A percentile compares a stretch with the other conserved stretches of the same genome.
phyloP scores from a whole-genome alignment of 2,797 vertebrate genomes.

The Trichosurus vulpecula region DNA sequence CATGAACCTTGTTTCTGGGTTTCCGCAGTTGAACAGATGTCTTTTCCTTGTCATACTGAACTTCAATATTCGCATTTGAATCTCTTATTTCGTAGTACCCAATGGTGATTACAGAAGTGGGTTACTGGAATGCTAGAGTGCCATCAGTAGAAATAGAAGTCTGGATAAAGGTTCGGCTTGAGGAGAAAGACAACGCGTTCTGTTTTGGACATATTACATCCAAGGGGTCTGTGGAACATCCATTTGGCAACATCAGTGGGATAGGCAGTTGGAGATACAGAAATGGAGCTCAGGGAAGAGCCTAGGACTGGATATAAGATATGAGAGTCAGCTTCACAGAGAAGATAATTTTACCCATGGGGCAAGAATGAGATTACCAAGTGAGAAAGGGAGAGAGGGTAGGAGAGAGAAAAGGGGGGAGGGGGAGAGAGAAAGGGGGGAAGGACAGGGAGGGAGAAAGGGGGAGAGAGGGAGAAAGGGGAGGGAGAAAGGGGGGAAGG shows the following conservation, averaged over 20 bases:
- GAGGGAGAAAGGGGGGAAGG: background rate
- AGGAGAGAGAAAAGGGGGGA: background rate
- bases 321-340: background rate
- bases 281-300: background rate
- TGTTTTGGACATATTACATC: background rate
- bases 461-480: constrained; percentile 41
- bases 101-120: background rate
- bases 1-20: background rate
- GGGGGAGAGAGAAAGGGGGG: background rate
- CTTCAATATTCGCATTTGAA: background rate
- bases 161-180: background rate
- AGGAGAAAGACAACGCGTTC: background rate
- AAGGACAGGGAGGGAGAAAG: background rate
- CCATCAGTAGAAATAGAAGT: background rate
- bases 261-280: background rate
- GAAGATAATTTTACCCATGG: background rate
- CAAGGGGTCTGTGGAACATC: background rate
- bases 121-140: background rate
- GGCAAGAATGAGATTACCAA: background rate
- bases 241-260: background rate
- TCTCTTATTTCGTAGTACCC: background rate
- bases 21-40: background rate
- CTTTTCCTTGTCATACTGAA: background rate
- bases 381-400: background rate
- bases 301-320: background rate